phyloP scores from a whole-genome alignment of 2,797 vertebrate genomes.

The Catamblyrhynchus diadema region DNA sequence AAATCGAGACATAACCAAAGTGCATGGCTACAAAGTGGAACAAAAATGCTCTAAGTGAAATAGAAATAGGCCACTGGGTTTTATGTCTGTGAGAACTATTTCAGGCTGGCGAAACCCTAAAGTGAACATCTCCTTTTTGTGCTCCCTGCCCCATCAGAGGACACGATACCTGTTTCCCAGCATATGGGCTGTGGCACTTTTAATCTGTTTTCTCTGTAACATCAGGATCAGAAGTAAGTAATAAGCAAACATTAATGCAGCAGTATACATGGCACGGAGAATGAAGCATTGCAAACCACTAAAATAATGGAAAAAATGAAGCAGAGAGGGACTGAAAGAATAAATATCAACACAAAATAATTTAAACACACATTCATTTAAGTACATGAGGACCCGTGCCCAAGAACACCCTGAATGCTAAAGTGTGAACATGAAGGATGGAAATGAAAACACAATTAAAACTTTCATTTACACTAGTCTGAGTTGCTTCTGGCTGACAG shows the following conservation, averaged over 20 bases:
- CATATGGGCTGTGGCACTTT: background rate
- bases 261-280: background rate
- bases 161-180: background rate
- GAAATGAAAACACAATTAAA: constrained; percentile 8
- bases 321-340: background rate
- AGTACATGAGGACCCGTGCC: background rate
- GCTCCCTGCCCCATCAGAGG: background rate
- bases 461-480: background rate
- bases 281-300: background rate
- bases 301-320: background rate
- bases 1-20: background rate
- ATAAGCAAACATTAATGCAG: background rate
- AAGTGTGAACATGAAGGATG: background rate
- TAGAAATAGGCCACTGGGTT: background rate
- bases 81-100: background rate
- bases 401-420: background rate
- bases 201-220: background rate
- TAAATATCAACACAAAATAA: background rate
- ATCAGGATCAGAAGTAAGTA: background rate
- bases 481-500: background rate
- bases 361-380: background rate
- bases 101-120: background rate
- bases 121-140: background rate
- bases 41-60: background rate
- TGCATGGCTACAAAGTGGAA: background rate